Base-by-base conservation (phyloP, 2,888 invertebrate genomes). In the Tyria jacobaeae region DNA sequence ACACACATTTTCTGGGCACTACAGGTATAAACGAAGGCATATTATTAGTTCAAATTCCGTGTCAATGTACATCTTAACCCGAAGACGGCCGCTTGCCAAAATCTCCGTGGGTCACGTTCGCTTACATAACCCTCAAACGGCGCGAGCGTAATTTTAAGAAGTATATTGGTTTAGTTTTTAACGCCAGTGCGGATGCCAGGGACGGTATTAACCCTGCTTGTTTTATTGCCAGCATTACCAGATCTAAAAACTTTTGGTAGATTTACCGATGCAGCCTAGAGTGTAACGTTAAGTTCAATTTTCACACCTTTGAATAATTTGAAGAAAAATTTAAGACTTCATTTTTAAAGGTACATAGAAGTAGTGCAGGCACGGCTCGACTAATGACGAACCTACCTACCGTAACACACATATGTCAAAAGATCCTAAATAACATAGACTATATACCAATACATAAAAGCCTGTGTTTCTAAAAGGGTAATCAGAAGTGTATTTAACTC, bases 121-220 rank as follows among this genome's bases (percentile, higher is more conserved):
- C 76, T 88, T 85, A 86, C 85, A 79, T 87, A 89, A 88, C 85
- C 82, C 64, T 53, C 34, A 57, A 58, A 65, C 82, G 75, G 76
- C 80, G 76, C 75, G 69, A 77, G 75, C 77, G 84, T 87, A 87
- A 86, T 88, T 90, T 88, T 84, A 87, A 90, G 84, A 86, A 89
- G 88, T 90, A 89, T 89, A 91, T 91, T 89, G 90, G 90, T 87
- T 89, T 90, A 90, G 90, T 90, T 91, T 90, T 89, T 87, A 88
- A 86, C 85, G 81, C 83, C 78, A 78, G 80, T 78, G 72, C 77
- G 77, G 74, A 81, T 87, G 89, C 89, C 87, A 87, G 73, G 66
- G 75, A 75, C 75, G 71, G 85, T 86, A 87, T 88, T 88, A 90
- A 86, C 85, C 82, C 81, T 69, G 72, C 73, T 70, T 84, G 84